Conservation (phyloP, 2,797 vertebrate species). For the Sebastes vulpes region DNA sequence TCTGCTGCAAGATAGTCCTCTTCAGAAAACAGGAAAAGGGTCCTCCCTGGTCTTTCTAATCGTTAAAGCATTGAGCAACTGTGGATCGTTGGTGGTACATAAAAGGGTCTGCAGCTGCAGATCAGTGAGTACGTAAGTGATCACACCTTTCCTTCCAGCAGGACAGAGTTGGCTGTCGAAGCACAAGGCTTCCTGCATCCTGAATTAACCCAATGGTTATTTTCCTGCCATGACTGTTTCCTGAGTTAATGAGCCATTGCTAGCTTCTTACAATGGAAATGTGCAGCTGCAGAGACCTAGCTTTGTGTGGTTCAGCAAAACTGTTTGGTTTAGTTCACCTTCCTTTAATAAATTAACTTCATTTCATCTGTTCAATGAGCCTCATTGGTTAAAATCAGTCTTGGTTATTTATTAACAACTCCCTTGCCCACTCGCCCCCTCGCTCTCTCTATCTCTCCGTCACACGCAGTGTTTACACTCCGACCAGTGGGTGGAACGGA, state of each 20-base stretch:
- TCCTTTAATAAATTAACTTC: slow-evolving; percentile 1
- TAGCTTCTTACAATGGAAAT: slow-evolving; percentile 47
- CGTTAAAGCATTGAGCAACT: neutral
- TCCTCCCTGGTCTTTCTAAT: neutral
- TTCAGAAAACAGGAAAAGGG: neutral
- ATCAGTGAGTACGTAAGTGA: slow-evolving; percentile 45
- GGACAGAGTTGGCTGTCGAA: slow-evolving; percentile 79
- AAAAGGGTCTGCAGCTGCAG: slow-evolving; percentile 63
- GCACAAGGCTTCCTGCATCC: slow-evolving; percentile 74
- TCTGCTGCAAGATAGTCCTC: neutral
- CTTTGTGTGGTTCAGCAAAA: slow-evolving; percentile 15
- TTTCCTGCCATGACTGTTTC: slow-evolving; percentile 71
- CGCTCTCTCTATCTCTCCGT: neutral
- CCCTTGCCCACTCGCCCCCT: neutral
- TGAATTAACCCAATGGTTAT: slow-evolving; percentile 67
- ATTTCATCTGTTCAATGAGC: neutral
- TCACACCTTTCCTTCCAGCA: slow-evolving; percentile 83
- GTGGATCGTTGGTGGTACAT: slow-evolving; percentile 7
- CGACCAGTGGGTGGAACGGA: slow-evolving; percentile 70
- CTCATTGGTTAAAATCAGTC: neutral
- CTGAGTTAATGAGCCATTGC: slow-evolving; percentile 64
- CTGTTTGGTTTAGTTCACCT: neutral
- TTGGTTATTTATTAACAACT: slow-evolving; percentile 26
- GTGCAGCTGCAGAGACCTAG: slow-evolving; percentile 50
- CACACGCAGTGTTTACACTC: slow-evolving; percentile 60